Conservation (phyloP, 2,113 vertebrate genomes). For the Aptenodytes forsteri region DNA sequence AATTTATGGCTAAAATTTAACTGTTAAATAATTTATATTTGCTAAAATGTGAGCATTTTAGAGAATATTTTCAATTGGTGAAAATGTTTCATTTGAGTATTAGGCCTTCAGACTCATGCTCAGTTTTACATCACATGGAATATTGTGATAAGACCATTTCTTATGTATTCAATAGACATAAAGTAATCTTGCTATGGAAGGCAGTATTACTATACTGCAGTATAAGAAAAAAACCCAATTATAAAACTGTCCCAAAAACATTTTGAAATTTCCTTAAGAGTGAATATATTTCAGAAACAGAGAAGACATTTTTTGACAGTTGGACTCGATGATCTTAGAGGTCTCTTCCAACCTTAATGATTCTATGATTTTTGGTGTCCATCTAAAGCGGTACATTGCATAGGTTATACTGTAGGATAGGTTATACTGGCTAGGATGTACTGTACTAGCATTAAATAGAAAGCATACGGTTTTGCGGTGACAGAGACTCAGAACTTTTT, state of each 20-base stretch:
- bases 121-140: background rate
- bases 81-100: background rate
- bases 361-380: background rate
- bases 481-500: background rate
- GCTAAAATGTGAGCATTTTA: conserved; percentile 34
- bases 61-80: background rate
- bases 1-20: conserved; percentile 19
- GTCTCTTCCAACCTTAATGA: no score
- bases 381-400: background rate
- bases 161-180: background rate
- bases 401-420: background rate
- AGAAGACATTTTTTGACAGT: background rate
- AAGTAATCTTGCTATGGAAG: background rate
- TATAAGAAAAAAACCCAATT: background rate
- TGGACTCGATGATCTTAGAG: no score
- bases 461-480: background rate
- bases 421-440: background rate
- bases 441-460: background rate
- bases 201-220: background rate
- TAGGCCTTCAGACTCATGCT: background rate
- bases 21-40: conserved; percentile 45
- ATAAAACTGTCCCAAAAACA: background rate
- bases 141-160: background rate
- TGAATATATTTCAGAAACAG: background rate
- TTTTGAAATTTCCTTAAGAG: background rate